Conservation (phyloP, 2,113 vertebrate genomes). For the Osmerus mordax region DNA sequence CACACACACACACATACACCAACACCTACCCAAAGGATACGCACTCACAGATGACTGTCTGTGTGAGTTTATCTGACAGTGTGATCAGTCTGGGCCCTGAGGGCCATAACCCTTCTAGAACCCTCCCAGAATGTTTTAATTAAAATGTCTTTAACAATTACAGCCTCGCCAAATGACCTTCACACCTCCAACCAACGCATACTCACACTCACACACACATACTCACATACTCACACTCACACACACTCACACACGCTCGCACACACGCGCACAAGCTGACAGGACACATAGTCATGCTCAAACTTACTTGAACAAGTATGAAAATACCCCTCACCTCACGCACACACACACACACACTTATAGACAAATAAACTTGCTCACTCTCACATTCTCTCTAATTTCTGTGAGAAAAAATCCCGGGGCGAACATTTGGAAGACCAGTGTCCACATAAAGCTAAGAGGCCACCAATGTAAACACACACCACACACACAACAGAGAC, state of each 20-base stretch:
- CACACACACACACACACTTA: too few relatives aligned
- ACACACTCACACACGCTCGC: conserved; percentile 36
- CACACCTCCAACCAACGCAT: conserved; percentile 51
- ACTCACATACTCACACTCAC: background rate
- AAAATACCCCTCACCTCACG: too few relatives aligned
- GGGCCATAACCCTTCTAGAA: conserved; percentile 60
- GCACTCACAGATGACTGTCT: conserved; percentile 46
- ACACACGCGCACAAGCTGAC: background rate
- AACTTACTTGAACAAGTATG: too few relatives aligned
- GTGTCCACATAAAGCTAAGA: too few relatives aligned
- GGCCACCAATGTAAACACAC: too few relatives aligned
- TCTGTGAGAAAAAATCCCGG: too few relatives aligned
- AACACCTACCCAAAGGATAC: conserved; percentile 19
- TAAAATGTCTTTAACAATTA: conserved; percentile 72
- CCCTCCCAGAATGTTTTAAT: conserved; percentile 67
- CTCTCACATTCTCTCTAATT: too few relatives aligned
- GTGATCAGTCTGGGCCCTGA: conserved; percentile 44
- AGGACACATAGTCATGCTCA: background rate
- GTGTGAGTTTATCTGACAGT: conserved; percentile 60
- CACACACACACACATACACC: conserved; percentile 28
- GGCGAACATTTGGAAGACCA: too few relatives aligned
- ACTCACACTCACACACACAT: conserved; percentile 25
- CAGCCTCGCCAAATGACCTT: conserved; percentile 65
- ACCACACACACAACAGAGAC: too few relatives aligned
- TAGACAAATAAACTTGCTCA: too few relatives aligned